Base-by-base conservation (phyloP, 2,888 invertebrate genomes). In the Galeopsomyia nigrocyanea region DNA sequence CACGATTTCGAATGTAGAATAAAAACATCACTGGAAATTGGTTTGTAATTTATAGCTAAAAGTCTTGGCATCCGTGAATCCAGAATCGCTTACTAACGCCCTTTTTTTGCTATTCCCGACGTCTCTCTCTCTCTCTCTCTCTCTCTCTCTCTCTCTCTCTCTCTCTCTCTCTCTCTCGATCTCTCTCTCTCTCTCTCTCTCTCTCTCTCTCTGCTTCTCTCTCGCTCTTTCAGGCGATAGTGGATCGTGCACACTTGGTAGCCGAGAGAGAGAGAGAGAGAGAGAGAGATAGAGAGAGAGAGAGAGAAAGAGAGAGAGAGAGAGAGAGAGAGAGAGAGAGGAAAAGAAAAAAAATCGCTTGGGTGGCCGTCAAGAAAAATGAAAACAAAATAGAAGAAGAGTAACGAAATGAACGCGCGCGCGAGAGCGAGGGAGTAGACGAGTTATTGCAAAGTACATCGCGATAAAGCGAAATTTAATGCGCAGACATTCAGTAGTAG, bases 401-500 rank as follows among this genome's bases (percentile, higher is more conserved):
- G 50, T 13, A 9, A 26, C 39, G 39, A 39, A 39, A 39, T 39
- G 39, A 39, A 39, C 39, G 13, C 39, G 39, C 7, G 39, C 7
- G 31, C 3, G 49, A 49, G n/a, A 62, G 67, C 26, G 5, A 63
- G 21, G 21, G 46, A 55, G n/a, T 60, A 57, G 70, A 70, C 73
- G 71, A 75, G 76, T 77, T 78, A 77, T 80, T 77, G 77, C 79
- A 65, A 66, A 70, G 78, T 71, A 73, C 75, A 76, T 78, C 68
- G 67, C 76, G 80, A 81, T 78, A 78, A 78, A 81, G 78, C 77
- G 79, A 79, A 79, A 82, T 83, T 83, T 83, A 83, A 83, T 83
- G 81, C 80, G 78, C 75, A 77, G 77, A 47, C 65, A 61, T 61
- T 65, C 26, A 51, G 16, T 10, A 56, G 53, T n/a, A 49, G 53